Percentiles rank a stretch among this genome's conserved stretches.
phyloP scores from a whole-genome alignment of 2,113 vertebrate species.

The Tor tambroides region DNA sequence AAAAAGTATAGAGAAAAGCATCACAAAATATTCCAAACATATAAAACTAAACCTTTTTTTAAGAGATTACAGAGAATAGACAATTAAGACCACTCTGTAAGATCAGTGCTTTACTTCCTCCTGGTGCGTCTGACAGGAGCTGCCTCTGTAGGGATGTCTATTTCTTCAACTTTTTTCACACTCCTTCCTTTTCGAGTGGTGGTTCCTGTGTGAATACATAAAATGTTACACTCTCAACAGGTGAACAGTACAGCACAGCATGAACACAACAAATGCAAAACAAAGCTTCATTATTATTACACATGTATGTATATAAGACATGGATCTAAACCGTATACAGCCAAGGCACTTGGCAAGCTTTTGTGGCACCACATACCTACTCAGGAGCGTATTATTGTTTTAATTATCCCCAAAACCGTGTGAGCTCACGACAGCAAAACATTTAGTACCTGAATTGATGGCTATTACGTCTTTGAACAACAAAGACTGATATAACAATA shows the following conservation, averaged over 20 bases:
- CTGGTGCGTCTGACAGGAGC: constrained; percentile 55
- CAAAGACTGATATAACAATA: not conserved
- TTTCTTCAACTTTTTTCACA: constrained; percentile 35
- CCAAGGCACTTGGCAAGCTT: not conserved
- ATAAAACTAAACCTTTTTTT: constrained; percentile 6
- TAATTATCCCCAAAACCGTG: not conserved
- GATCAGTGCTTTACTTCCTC: constrained; percentile 59
- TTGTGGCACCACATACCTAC: no score
- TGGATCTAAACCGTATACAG: not conserved
- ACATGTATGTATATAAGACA: not conserved
- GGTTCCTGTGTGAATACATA: not conserved
- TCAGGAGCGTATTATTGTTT: not conserved
- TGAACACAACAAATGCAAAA: not conserved
- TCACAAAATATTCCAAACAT: constrained; percentile 1
- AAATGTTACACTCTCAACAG: not conserved
- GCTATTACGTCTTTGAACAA: not conserved
- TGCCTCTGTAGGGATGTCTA: not conserved
- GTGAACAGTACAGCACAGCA: not conserved
- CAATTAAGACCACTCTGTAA: constrained; percentile 44
- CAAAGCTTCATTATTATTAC: not conserved
- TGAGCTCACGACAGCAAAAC: not conserved
- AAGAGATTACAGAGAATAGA: not conserved
- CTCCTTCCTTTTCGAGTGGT: constrained; percentile 37
- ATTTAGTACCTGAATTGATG: not conserved
- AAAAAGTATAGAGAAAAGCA: not conserved